A percentile compares a stretch with the other conserved stretches of the same genome.
Conservation (phyloP, 2,797 vertebrate genomes). For the Myotis vivesi region DNA sequence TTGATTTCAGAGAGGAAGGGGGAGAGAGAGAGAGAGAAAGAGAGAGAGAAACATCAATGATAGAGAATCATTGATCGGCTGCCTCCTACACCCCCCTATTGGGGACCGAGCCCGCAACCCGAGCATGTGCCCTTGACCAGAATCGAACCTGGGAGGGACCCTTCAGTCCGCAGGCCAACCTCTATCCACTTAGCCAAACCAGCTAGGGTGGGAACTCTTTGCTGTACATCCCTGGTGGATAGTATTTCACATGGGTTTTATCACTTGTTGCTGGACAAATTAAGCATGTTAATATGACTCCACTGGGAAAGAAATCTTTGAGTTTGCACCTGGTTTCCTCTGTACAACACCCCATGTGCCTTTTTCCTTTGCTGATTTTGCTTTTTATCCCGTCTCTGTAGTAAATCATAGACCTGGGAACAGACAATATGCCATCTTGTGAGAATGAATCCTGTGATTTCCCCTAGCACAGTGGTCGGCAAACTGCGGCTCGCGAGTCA, state of each 20-base stretch:
- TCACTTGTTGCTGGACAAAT: not conserved
- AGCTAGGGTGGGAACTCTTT: not conserved
- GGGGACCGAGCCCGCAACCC: no score
- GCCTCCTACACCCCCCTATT: no score
- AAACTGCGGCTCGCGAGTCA: no score
- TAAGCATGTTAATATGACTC: constrained; percentile 8
- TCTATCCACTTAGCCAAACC: no score
- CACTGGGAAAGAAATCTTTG: not conserved
- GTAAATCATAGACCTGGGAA: not conserved
- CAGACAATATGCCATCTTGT: not conserved
- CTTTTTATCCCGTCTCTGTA: not conserved
- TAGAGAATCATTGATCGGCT: no score
- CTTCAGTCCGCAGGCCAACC: no score
- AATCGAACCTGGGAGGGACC: no score
- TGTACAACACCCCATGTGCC: not conserved
- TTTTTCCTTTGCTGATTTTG: constrained; percentile 26
- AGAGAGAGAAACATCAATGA: no score
- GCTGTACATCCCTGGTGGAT: not conserved
- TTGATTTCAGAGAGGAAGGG: no score
- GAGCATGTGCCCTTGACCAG: no score
- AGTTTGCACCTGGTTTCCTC: not conserved
- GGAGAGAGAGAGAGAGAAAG: no score
- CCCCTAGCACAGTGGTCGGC: no score
- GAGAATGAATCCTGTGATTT: not conserved
- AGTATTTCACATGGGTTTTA: not conserved